Conservation (phyloP, 2,797 vertebrate species). For the Chanos chanos region DNA sequence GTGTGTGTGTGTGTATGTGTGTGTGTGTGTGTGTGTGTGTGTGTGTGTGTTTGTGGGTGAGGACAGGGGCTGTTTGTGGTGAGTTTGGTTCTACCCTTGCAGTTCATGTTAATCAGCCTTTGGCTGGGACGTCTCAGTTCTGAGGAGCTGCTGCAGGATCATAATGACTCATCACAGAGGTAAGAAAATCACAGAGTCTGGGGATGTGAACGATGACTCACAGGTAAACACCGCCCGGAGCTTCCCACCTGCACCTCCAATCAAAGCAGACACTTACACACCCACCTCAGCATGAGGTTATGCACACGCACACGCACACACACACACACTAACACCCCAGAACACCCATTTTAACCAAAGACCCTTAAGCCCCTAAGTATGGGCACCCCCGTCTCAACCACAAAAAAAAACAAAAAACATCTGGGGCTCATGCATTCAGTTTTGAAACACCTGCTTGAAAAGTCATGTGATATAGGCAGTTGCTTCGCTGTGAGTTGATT, state of each 20-base stretch:
- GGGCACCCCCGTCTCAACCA: too few relatives aligned
- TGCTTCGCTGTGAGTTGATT: too few relatives aligned
- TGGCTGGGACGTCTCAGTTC: constrained; percentile 25
- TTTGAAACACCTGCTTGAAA: too few relatives aligned
- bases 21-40: background rate
- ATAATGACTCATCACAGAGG: constrained; percentile 40
- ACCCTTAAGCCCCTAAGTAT: too few relatives aligned
- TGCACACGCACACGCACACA: too few relatives aligned
- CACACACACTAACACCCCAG: too few relatives aligned
- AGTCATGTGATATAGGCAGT: too few relatives aligned
- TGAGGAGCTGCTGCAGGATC: constrained; percentile 28
- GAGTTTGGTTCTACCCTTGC: constrained; percentile 17
- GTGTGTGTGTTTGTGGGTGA: background rate
- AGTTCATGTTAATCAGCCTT: constrained; percentile 19
- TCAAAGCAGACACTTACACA: background rate
- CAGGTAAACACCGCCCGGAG: constrained; percentile 1
- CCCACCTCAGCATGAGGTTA: constrained; percentile 22
- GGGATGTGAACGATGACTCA: constrained; percentile 44
- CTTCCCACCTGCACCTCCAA: background rate
- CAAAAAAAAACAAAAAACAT: too few relatives aligned
- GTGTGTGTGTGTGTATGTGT: constrained; percentile 7
- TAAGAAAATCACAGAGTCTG: constrained; percentile 23
- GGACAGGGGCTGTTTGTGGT: constrained; percentile 12
- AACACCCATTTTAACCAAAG: too few relatives aligned
- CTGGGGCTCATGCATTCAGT: too few relatives aligned